A percentile compares a stretch with the other conserved stretches of the same genome.
phyloP scores from a whole-genome alignment of 1,140 invertebrate genomes.

The Augochlora pura region DNA sequence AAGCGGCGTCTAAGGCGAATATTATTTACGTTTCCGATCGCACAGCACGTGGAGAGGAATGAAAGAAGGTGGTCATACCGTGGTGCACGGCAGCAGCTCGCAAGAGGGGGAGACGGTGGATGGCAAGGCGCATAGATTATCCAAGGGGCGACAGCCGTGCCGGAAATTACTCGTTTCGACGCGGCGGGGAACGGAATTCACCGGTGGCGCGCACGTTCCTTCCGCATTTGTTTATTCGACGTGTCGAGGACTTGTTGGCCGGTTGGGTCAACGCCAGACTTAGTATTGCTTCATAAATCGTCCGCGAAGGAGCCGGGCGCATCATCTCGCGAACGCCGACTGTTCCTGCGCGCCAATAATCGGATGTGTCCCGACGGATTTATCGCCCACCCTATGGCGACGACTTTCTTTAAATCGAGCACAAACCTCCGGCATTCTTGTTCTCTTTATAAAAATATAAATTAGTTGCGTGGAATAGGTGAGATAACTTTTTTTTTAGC shows the following conservation, averaged over 20 bases:
- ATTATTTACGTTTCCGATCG: too few species aligned
- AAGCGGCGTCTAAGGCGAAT: too few species aligned
- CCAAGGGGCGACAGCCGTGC: not conserved
- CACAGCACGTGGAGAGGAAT: not conserved
- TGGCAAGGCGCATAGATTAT: slow-evolving; percentile 24
- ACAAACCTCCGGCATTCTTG: too few species aligned
- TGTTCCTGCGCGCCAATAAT: slow-evolving; percentile 66
- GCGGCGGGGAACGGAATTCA: slow-evolving; percentile 21
- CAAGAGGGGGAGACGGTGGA: too few species aligned
- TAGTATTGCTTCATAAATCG: slow-evolving; percentile 77
- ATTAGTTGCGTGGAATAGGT: too few species aligned
- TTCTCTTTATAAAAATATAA: too few species aligned
- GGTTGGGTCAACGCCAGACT: slow-evolving; percentile 72
- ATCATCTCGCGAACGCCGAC: slow-evolving; percentile 64
- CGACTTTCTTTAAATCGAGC: too few species aligned
- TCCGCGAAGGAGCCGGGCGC: slow-evolving; percentile 65
- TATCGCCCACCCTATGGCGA: slow-evolving; percentile 23
- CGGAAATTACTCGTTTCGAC: slow-evolving; percentile 52
- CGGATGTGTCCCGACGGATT: slow-evolving; percentile 60
- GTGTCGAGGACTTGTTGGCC: slow-evolving; percentile 72
- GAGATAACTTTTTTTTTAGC: too few species aligned
- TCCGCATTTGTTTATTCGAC: slow-evolving; percentile 62
- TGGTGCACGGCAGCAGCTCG: not conserved
- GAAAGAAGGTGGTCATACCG: not conserved
- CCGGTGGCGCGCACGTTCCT: slow-evolving; percentile 6